Evolutionary conservation across 2,888 invertebrate genomes (phyloP).

Genomic region (Meta bourneti): DNA sequence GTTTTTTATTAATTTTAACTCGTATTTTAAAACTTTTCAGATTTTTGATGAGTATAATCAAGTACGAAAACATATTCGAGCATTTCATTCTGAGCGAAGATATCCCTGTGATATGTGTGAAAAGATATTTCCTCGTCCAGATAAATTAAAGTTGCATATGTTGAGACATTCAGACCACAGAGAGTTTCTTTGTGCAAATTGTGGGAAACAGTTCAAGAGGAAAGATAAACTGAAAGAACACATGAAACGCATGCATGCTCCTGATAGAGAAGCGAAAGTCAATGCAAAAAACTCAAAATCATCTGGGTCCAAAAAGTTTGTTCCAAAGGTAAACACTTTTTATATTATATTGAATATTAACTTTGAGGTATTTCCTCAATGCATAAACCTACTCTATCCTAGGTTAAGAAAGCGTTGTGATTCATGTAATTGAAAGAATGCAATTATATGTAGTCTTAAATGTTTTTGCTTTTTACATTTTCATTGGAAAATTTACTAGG

Average conservation of each 20-base stretch:
- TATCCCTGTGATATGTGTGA: constrained; percentile 86
- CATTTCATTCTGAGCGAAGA: constrained; percentile 87
- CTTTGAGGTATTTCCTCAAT: not conserved
- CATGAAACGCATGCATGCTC: constrained; percentile 86
- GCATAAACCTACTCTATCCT: no score
- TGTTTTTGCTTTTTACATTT: no score
- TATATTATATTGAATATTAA: not conserved
- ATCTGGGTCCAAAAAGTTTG: constrained; percentile 82
- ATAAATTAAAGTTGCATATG: constrained; percentile 88
- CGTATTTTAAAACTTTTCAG: constrained; percentile 78
- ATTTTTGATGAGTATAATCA: constrained; percentile 86
- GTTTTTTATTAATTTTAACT: no score
- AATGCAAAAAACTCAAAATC: constrained; percentile 77
- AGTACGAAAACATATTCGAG: constrained; percentile 87
- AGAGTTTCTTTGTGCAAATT: constrained; percentile 88
- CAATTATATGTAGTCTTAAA: no score
- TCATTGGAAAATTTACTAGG: no score
- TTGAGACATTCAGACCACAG: constrained; percentile 82
- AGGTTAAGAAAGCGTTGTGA: no score
- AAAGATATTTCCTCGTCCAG: constrained; percentile 86
- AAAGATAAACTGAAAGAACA: constrained; percentile 89
- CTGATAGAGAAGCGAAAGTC: constrained; percentile 80
- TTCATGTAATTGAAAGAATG: no score
- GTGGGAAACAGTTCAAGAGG: constrained; percentile 89
- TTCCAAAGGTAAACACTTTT: constrained; percentile 82